Percentiles rank a stretch among this genome's conserved stretches.
These are phyloP conservation scores for Oncorhynchus masou DNA, from an alignment of 2,113 vertebrate species.

Conservation along the genomic window DNA sequence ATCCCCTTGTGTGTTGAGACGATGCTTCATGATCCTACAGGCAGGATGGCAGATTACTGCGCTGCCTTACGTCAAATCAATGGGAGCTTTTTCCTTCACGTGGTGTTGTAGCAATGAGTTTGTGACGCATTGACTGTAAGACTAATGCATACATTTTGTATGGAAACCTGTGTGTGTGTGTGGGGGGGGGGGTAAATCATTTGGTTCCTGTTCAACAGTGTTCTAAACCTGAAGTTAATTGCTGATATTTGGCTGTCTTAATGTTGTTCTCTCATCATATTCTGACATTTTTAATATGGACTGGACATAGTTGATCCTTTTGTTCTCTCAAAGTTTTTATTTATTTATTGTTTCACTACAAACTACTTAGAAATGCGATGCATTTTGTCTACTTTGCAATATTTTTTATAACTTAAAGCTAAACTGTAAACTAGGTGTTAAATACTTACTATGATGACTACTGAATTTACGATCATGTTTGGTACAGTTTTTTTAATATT, in stretches of 20 bases:
- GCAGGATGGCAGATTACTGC: conserved; percentile 49
- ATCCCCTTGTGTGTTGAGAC: conserved; percentile 48
- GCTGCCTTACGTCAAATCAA: conserved; percentile 55
- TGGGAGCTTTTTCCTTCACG: conserved; percentile 46
- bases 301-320: conserved; percentile 36
- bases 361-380: conserved; percentile 28
- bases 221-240: conserved; percentile 27
- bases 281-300: conserved; percentile 54
- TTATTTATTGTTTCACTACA: background rate
- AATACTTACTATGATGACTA: conserved; percentile 27
- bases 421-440: conserved; percentile 13
- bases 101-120: conserved; percentile 39
- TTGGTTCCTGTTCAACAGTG: background rate
- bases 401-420: conserved; percentile 1
- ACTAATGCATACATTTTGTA: conserved; percentile 11
- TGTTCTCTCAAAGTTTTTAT: conserved; percentile 18
- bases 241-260: conserved; percentile 58
- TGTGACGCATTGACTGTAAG: conserved; percentile 59
- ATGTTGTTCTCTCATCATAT: conserved; percentile 42
- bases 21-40: background rate
- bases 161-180: background rate
- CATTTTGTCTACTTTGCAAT: conserved; percentile 40
- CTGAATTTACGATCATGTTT: background rate
- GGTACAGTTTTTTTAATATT: too few species aligned
- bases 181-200: background rate